phyloP scores from a whole-genome alignment of 2,797 vertebrate species.

The Muscicapa comitata region DNA sequence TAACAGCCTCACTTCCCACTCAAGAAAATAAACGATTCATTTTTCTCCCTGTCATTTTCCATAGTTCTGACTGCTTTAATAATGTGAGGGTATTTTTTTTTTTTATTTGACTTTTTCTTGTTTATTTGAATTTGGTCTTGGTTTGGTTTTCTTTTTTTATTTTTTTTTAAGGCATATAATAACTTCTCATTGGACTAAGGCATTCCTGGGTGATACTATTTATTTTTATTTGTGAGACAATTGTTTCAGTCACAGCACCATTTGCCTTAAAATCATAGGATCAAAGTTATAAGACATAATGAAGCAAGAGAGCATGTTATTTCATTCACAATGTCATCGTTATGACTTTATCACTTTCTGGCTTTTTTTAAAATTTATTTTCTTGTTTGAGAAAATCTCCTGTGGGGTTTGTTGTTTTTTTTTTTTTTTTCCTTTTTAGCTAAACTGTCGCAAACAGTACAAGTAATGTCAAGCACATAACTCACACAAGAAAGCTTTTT shows the following conservation, averaged over 20 bases:
- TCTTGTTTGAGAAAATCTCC: neutral
- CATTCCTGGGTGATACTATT: neutral
- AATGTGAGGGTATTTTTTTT: accelerated
- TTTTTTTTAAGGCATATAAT: neutral
- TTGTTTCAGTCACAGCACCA: neutral
- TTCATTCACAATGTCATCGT: neutral
- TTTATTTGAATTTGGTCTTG: neutral
- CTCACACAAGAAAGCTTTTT: neutral
- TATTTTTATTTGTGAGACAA: neutral
- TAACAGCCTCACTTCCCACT: neutral
- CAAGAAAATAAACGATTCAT: neutral
- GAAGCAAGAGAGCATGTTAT: neutral
- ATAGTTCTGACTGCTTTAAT: neutral
- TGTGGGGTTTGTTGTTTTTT: neutral
- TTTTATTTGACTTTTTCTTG: neutral
- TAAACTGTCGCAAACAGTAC: neutral
- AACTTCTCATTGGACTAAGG: neutral
- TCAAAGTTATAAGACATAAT: neutral
- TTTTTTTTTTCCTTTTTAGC: neutral
- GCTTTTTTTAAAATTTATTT: neutral
- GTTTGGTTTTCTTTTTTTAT: accelerated
- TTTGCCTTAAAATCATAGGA: neutral
- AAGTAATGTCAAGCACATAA: neutral
- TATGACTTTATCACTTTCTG: neutral
- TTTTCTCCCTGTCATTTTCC: neutral